These are phyloP conservation scores for Apteryx mantelli DNA, from an alignment of 2,113 vertebrate genomes.

Conservation along the genomic window DNA sequence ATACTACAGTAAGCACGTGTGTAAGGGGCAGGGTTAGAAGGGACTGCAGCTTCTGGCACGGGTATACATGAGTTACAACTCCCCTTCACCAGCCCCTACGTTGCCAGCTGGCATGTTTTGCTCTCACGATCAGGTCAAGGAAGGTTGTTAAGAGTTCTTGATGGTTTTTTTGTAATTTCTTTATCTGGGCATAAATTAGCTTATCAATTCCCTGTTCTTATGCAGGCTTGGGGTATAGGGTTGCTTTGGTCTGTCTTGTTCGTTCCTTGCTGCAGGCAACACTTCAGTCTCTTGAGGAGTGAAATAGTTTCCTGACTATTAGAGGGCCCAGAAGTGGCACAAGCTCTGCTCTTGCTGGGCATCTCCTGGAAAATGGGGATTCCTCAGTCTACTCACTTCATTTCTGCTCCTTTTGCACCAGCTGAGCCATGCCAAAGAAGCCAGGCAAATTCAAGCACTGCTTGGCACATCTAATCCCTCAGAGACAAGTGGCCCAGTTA, in stretches of 20 bases:
- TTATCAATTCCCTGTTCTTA: neutral
- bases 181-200: neutral
- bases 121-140: neutral
- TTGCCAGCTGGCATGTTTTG: neutral
- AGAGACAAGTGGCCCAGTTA: neutral
- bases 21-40: neutral
- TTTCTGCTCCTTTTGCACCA: neutral
- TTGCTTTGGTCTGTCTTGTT: neutral
- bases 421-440: neutral
- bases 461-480: neutral
- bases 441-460: neutral
- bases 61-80: neutral
- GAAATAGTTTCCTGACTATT: neutral
- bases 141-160: neutral
- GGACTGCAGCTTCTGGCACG: neutral
- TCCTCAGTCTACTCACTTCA: neutral
- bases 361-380: neutral
- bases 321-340: neutral
- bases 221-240: neutral
- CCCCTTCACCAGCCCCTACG: neutral
- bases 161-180: neutral
- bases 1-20: neutral
- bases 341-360: neutral
- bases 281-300: neutral
- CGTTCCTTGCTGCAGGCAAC: neutral